phyloP scores from a whole-genome alignment of 2,888 invertebrate species.

The Iphiclides podalirius region DNA sequence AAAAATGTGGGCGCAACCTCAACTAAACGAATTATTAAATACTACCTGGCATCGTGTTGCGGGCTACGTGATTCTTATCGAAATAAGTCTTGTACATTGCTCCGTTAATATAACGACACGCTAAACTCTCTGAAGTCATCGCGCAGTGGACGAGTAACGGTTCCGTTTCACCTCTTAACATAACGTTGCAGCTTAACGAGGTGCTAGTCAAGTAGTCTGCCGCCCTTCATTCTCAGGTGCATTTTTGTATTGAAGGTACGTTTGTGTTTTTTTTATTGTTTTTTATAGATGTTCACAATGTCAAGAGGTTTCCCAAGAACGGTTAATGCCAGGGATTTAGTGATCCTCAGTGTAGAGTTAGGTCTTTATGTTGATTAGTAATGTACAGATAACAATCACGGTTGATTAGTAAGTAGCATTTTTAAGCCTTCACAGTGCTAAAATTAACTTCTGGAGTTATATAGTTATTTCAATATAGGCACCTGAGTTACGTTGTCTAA shows the following conservation, averaged over 20 bases:
- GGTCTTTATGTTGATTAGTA: constrained; percentile 4
- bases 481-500: no score
- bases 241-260: constrained; percentile 76
- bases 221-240: constrained; percentile 80
- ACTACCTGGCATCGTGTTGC: constrained; percentile 76
- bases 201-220: constrained; percentile 76
- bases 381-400: no score
- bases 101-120: constrained; percentile 13
- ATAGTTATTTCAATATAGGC: no score
- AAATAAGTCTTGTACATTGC: constrained; percentile 38
- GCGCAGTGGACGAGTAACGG: constrained; percentile 39
- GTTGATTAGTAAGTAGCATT: no score
- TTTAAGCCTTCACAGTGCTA: no score
- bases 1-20: constrained; percentile 73
- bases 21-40: constrained; percentile 78
- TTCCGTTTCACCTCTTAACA: constrained; percentile 24
- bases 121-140: background rate
- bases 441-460: no score
- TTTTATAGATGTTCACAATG: constrained; percentile 67
- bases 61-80: constrained; percentile 29
- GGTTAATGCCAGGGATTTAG: constrained; percentile 63
- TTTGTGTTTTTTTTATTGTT: constrained; percentile 67
- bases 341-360: constrained; percentile 35
- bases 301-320: constrained; percentile 68
- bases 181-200: constrained; percentile 48